These are phyloP conservation scores for Araneus ventricosus DNA, from an alignment of 1,140 invertebrate species.

Conservation along the genomic window DNA sequence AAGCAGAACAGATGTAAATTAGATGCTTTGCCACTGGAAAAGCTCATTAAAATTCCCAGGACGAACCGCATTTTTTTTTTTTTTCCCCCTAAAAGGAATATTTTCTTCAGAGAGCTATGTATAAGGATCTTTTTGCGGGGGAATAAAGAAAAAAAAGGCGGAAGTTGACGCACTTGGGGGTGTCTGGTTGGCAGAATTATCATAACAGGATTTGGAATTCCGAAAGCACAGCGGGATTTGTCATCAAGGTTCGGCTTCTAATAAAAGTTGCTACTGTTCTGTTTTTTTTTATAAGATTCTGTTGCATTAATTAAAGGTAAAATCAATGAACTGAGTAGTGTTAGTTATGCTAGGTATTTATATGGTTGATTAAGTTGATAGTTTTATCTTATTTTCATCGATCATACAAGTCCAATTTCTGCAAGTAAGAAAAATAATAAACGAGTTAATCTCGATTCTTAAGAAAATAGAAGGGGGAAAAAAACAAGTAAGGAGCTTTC, in stretches of 20 bases:
- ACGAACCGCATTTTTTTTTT: not conserved
- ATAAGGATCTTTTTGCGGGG: not conserved
- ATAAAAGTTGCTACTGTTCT: not conserved
- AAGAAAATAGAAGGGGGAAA: too few relatives aligned
- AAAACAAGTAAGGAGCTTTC: too few relatives aligned
- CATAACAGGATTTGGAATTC: slow-evolving; percentile 1
- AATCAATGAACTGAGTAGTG: not conserved
- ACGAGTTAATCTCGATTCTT: not conserved
- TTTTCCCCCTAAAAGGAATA: not conserved
- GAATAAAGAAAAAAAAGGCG: not conserved
- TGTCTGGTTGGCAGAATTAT: not conserved
- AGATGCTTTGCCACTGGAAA: not conserved
- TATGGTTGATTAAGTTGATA: not conserved
- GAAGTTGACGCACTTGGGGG: slow-evolving; percentile 30
- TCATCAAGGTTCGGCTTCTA: not conserved
- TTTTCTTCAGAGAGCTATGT: not conserved
- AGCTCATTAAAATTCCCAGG: slow-evolving; percentile 2
- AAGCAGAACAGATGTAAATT: not conserved
- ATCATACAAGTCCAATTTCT: not conserved
- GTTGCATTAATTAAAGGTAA: not conserved
- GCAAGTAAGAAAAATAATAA: not conserved
- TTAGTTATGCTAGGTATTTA: not conserved
- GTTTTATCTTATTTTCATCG: not conserved
- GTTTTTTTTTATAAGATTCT: not conserved
- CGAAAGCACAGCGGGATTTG: not conserved